A percentile compares a stretch with the other conserved stretches of the same genome.
Conservation (phyloP, 2,888 invertebrate species). For the Limulus polyphemus region DNA sequence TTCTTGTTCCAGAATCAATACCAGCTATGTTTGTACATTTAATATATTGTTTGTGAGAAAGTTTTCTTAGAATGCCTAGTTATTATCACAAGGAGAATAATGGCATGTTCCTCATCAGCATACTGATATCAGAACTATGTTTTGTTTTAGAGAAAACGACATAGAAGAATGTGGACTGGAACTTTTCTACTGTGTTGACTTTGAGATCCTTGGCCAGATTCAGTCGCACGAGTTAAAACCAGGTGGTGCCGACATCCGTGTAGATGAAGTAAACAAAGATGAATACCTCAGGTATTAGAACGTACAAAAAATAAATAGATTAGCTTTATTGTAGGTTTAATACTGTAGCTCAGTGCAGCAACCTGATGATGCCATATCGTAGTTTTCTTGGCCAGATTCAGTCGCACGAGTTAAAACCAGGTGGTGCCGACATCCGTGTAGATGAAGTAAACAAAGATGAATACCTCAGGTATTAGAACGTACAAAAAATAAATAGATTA, state of each 20-base stretch:
- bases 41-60: no score
- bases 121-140: no score
- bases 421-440: slow-evolving; percentile 75
- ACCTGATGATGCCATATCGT: no score
- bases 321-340: no score
- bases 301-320: no score
- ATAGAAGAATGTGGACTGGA: slow-evolving; percentile 87
- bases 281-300: slow-evolving; percentile 63
- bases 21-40: no score
- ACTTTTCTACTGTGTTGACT: slow-evolving; percentile 93
- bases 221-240: slow-evolving; percentile 93
- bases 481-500: no score
- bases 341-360: no score
- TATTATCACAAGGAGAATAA: no score
- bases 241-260: slow-evolving; percentile 70
- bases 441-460: slow-evolving; percentile 82
- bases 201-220: slow-evolving; percentile 94
- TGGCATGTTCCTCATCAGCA: no score
- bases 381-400: slow-evolving; percentile 95
- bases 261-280: slow-evolving; percentile 77
- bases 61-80: no score
- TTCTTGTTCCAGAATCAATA: no score
- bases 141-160: slow-evolving; percentile 60
- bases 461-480: slow-evolving; percentile 54
- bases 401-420: slow-evolving; percentile 86